Percentiles rank a stretch among this genome's conserved stretches.
Evolutionary conservation across 2,797 vertebrate species (phyloP).

Genomic region (Mormyrops boulengeri): DNA sequence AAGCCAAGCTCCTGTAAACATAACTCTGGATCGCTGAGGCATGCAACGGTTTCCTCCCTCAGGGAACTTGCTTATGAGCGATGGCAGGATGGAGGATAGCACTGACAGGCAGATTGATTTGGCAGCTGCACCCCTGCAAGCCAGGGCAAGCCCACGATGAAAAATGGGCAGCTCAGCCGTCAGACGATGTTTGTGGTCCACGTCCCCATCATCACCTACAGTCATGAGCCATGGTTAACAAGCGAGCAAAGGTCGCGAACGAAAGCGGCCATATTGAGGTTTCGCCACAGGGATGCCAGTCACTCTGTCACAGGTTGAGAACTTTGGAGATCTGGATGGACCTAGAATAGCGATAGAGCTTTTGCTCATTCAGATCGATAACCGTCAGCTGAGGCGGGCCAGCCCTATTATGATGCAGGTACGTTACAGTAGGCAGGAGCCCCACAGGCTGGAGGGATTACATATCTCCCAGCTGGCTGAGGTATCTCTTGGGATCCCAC

Average conservation of each 20-base stretch:
- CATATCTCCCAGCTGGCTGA: not conserved
- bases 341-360: not conserved
- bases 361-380: not conserved
- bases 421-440: not conserved
- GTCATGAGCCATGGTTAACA: not conserved
- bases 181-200: not conserved
- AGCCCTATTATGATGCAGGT: not conserved
- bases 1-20: not conserved
- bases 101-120: not conserved
- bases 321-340: not conserved
- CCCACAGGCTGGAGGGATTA: not conserved
- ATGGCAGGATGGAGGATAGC: not conserved
- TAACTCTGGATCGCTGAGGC: not conserved
- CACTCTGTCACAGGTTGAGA: not conserved
- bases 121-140: not conserved
- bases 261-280: not conserved
- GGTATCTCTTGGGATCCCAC: not conserved
- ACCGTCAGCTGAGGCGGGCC: not conserved
- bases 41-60: not conserved
- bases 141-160: not conserved
- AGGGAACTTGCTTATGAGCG: not conserved
- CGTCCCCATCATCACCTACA: not conserved
- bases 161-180: not conserved
- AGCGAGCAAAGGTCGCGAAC: not conserved
- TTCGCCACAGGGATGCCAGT: not conserved